Evolutionary conservation across 2,888 invertebrate genomes (phyloP).

Genomic region (Acronicta alni): DNA sequence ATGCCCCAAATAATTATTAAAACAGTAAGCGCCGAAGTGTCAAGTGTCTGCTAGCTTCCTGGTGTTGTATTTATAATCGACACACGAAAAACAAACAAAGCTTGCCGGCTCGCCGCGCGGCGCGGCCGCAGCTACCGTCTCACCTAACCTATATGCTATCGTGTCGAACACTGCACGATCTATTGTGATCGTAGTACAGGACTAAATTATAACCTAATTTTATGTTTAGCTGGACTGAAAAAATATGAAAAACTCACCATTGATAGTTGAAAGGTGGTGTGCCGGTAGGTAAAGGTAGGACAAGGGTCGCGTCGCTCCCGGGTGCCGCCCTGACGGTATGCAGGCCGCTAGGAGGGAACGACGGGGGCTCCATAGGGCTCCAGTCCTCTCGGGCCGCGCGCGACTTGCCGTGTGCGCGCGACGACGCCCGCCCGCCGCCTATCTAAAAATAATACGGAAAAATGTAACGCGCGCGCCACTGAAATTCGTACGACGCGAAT

Average conservation of each 20-base stretch:
- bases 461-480: slow-evolving; percentile 80
- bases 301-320: slow-evolving; percentile 72
- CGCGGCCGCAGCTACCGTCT: slow-evolving; percentile 50
- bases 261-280: slow-evolving; percentile 80
- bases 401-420: slow-evolving; percentile 81
- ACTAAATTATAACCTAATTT: slow-evolving; percentile 56
- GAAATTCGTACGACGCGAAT: slow-evolving; percentile 81
- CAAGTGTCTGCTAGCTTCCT: slow-evolving; percentile 79
- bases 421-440: slow-evolving; percentile 80
- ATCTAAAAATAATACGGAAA: slow-evolving; percentile 88
- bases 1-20: slow-evolving; percentile 63
- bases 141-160: slow-evolving; percentile 51
- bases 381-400: slow-evolving; percentile 84
- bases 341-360: slow-evolving; percentile 73
- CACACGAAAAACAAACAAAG: slow-evolving; percentile 86
- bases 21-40: slow-evolving; percentile 62
- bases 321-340: slow-evolving; percentile 76
- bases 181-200: slow-evolving; percentile 54
- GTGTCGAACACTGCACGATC: slow-evolving; percentile 37
- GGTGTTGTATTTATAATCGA: slow-evolving; percentile 85
- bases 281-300: slow-evolving; percentile 74
- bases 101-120: slow-evolving; percentile 63
- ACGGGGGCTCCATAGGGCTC: slow-evolving; percentile 85
- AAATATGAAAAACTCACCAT: slow-evolving; percentile 74
- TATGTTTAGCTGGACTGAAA: slow-evolving; percentile 36